Base-by-base conservation (phyloP, 2,113 vertebrate genomes). In the Lates calcarifer region DNA sequence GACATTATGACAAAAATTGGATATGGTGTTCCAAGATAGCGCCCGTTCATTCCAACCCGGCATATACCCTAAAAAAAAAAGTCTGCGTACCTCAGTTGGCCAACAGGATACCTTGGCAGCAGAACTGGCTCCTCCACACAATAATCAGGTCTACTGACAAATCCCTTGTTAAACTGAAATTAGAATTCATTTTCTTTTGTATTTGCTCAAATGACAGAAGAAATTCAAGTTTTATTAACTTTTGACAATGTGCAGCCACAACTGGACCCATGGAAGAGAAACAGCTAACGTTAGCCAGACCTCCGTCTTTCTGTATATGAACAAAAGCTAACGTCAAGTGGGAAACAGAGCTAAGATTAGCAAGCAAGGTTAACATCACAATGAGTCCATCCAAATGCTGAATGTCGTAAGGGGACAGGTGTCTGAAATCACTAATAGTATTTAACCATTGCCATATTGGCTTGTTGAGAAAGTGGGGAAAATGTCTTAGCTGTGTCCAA, bases 71-170 rank as follows among this genome's bases (percentile, higher is more conserved):
- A 18, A 20, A 67, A 47, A 18, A 20, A 67, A 47, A 58, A n/a
- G 31, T 69, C 22, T 69, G 45, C 33, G 43, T 24, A n/a, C 24
- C 33, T 39, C 60, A 45, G 31, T 5, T 57, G 75, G 53, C 58
- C 51, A 65, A 47, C 35, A 75, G 29, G 43, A 75, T 71, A 71
- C 26, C 55, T 53, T 58, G 35, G 26, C 45, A 45, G 60, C 77
- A 81, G 35, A 35, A 61, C 31, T 67, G 18, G 62, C 17, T 28
- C 20, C 45, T 5, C n/a, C 20, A 35, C 65, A 66, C 51, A 28
- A 29, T 33, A 17, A 35, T 28, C 33, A 58, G 64, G 28, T 74
- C 28, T 39, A 18, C 45, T 28, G 18, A 43, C 35, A 47, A 33
- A 71, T 51, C 20, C 26, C n/a, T 47, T 17, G n/a, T 53, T 66